Conservation (phyloP, 2,113 vertebrate species). For the Motacilla tschutschensis region DNA sequence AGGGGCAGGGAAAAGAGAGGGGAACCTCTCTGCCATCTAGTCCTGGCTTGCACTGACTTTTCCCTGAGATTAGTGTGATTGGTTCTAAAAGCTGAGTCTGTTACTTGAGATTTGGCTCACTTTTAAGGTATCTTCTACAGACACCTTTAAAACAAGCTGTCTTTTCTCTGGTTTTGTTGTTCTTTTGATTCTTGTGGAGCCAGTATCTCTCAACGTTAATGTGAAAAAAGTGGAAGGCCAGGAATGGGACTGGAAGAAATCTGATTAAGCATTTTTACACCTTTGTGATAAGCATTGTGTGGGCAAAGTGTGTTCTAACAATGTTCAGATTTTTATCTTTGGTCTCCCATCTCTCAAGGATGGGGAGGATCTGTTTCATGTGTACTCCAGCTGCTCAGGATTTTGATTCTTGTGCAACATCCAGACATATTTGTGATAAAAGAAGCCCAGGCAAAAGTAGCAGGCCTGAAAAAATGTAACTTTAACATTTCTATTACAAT, state of each 20-base stretch:
- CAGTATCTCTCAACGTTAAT: neutral
- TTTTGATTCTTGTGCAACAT: neutral
- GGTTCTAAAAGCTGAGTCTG: neutral
- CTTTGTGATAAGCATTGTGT: neutral
- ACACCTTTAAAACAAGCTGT: neutral
- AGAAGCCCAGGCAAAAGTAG: neutral
- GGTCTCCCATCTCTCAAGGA: neutral
- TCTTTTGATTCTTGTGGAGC: neutral
- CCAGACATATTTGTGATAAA: neutral
- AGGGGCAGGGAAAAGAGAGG: neutral
- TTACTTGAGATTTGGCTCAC: neutral
- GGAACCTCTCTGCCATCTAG: neutral
- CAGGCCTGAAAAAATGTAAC: neutral
- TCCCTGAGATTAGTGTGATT: neutral
- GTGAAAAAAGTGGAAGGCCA: neutral
- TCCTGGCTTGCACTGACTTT: neutral
- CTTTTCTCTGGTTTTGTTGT: neutral
- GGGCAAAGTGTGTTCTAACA: neutral
- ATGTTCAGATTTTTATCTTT: neutral
- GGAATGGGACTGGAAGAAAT: neutral
- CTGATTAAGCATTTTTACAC: rapidly evolving
- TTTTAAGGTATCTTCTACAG: neutral
- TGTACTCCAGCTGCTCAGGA: neutral
- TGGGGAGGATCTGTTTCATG: neutral
- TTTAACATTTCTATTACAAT: neutral